phyloP scores from a whole-genome alignment of 2,113 vertebrate species.

The Oreocharis arfaki region DNA sequence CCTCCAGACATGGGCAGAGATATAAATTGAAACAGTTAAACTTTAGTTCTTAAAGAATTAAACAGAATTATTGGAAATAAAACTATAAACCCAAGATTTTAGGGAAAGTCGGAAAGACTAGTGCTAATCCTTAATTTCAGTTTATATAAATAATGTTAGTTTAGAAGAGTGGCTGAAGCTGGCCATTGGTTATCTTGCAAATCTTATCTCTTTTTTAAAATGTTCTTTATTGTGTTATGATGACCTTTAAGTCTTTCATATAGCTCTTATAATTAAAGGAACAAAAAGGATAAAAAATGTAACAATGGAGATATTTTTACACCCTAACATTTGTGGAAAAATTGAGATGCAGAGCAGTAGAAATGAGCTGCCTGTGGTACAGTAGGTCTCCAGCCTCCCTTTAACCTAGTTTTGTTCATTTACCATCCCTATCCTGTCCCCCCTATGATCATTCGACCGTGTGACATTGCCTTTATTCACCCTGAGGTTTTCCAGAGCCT shows the following conservation, averaged over 20 bases:
- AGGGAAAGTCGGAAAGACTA: background rate
- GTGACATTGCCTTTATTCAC: background rate
- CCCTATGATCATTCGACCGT: fast-evolving
- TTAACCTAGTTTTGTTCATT: background rate
- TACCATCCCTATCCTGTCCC: background rate
- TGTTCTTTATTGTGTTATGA: background rate
- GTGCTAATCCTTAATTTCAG: background rate
- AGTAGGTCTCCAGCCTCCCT: background rate
- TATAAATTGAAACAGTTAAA: background rate
- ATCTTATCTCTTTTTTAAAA: background rate
- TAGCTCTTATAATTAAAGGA: background rate
- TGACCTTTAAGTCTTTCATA: background rate
- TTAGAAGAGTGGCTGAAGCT: background rate
- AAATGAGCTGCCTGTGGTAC: background rate
- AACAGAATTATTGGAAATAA: background rate
- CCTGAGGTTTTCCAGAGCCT: background rate
- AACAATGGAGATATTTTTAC: background rate
- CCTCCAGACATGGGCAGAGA: background rate
- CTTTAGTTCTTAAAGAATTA: background rate
- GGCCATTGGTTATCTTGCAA: background rate
- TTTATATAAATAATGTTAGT: background rate
- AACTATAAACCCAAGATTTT: background rate
- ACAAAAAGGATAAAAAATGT: background rate
- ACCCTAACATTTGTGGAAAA: background rate
- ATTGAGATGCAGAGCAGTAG: background rate